Base-by-base conservation (phyloP, 2,797 vertebrate species). In the Carapus acus region DNA sequence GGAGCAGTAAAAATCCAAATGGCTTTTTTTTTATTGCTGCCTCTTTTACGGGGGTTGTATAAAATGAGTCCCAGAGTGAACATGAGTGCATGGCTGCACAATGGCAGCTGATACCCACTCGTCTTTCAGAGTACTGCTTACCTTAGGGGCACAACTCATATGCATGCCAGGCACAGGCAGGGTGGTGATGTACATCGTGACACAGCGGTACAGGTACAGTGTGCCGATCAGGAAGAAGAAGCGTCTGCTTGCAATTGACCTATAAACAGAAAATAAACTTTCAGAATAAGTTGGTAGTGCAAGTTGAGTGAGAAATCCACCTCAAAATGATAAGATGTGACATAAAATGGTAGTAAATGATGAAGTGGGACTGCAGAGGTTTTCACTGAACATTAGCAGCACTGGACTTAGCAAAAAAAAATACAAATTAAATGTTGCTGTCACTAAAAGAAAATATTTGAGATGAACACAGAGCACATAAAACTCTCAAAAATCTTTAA, bases 161-260 rank as follows among this genome's bases (percentile, higher is more conserved):
- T 99, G 96, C 85, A 94, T 89, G 62, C 94, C 94, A 20, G 96
- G 96, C 65, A 99, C 96, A 47, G 96, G 96, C 48, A 99, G 82
- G 8, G 94, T 98, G 50, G 96, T 99, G 70, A 98, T 90, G 0
- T 98, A 98, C 94, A 99, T 99, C 15, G 96, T 99, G 58, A 98
- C 83, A 58, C 96, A 99, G 69, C 96, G 91, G 67, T 99, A 99
- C 64, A 99, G 82, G 77, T 99, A 98, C 72, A 99, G 75, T 38
- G 96, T 98, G 62, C 96, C 96, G 24, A 98, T 84, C 67, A 99
- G 89, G 79, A 99, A 98, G 83, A 97, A 94, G 87, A 91, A 98
- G 65, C 96, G 89, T 51, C 96, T 88, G 57, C 90, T 88, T 45
- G 91, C 89, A 67, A 99, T 98, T 34, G 95, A 91, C 84, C 96